Base-by-base conservation (phyloP, 2,797 vertebrate species). In the Bradypodion pumilum region DNA sequence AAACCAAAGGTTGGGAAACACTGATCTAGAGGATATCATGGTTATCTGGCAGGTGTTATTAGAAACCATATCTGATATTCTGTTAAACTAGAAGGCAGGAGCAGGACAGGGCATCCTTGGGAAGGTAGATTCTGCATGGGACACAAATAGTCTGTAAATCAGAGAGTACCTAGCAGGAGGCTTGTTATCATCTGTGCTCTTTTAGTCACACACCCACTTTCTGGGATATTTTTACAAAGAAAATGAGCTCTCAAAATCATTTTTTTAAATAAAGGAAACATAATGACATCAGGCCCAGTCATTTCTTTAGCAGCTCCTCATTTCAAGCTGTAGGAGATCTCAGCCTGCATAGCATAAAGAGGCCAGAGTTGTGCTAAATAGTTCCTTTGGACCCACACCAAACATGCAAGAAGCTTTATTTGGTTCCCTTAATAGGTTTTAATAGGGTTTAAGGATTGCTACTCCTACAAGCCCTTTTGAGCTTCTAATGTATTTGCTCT, bases 341-440 rank as follows among this genome's bases (percentile, higher is more conserved):
- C 49, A 37, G 0, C 80, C 16, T 80, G 78, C 21, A 59, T 63
- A 70, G 78, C 21, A 59, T 70, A 70, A 60, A 69, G 77, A 77
- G 78, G 35, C 37, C 83, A 86, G n/a, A 42, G 32, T 87, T 7
- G 40, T 80, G 74, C 80, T 74, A 84, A 85, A 84, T 40, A 78
- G 75, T 81, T 91, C 87, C 84, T 81, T 68, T 75, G 89, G 74
- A 93, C 82, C 79, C 83, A 89, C 86, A 93, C 86, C 89, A 89
- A 93, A 16, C 94, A 93, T 89, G 77, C 86, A 89, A 92, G 93
- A 93, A 88, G 83, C 88, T 94, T 92, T 93, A 89, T 93, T 92
- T 92, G 74, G 91, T 91, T 91, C 84, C 90, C 88, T 89, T 88
- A 93, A 93, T 92, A 91, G 85, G 86, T 91, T 72, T n/a, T 94